phyloP scores from a whole-genome alignment of 2,888 invertebrate species.

The Rugalucina vietnamica region DNA sequence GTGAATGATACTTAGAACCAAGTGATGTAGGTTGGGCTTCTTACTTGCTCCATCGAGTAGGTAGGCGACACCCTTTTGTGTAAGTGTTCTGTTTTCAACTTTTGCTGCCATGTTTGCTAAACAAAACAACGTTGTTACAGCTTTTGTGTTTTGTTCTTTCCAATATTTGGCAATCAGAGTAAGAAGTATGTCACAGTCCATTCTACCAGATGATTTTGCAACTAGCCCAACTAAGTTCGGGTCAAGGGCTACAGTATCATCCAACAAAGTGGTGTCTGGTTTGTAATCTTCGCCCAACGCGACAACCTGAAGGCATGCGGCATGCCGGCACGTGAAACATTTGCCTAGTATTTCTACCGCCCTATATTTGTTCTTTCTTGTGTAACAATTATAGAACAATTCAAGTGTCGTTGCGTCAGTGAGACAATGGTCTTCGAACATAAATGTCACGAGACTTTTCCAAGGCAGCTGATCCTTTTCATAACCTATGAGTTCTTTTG shows the following conservation, averaged over 20 bases:
- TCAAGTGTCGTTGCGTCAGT: conserved; percentile 29
- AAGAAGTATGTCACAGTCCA: conserved; percentile 33
- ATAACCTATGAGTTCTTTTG: conserved; percentile 40
- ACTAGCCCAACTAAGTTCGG: conserved; percentile 13
- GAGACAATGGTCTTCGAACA: conserved; percentile 53
- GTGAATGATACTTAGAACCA: conserved; percentile 34
- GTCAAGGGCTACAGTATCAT: background rate
- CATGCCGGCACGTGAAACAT: conserved; percentile 38
- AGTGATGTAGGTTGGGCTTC: conserved; percentile 34
- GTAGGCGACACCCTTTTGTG: conserved; percentile 7
- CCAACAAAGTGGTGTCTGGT: conserved; percentile 15
- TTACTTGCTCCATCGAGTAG: background rate
- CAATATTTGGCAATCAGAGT: conserved; percentile 37
- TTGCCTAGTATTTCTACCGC: conserved; percentile 35
- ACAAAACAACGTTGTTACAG: conserved; percentile 30
- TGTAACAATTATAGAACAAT: background rate
- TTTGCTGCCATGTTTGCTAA: conserved; percentile 52
- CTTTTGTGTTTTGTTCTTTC: conserved; percentile 30
- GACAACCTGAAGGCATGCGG: conserved; percentile 48
- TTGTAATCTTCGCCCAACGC: conserved; percentile 30
- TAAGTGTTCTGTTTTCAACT: conserved; percentile 36
- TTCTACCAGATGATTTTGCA: background rate
- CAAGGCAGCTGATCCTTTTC: conserved; percentile 46
- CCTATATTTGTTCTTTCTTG: conserved; percentile 22
- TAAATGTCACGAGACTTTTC: conserved; percentile 46